Conservation (phyloP, 2,797 vertebrate genomes). For the Tenualosa ilisha region DNA sequence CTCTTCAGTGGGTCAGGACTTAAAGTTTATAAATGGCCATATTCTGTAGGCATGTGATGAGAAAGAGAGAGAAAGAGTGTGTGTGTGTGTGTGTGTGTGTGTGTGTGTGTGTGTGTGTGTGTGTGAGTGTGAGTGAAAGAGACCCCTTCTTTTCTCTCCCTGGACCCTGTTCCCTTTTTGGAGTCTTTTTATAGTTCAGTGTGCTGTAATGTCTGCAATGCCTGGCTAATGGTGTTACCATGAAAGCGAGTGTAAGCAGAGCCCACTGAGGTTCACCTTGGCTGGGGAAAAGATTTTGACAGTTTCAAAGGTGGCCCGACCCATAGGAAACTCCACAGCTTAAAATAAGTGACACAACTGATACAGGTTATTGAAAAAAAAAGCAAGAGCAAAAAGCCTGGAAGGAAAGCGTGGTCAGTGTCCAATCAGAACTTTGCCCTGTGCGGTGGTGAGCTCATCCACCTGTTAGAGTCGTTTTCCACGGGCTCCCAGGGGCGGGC, state of each 20-base stretch:
- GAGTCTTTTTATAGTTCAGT: conserved; percentile 45
- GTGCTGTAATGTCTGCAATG: conserved; percentile 50
- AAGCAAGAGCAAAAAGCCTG: neutral
- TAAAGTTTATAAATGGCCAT: neutral
- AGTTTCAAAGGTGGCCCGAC: neutral
- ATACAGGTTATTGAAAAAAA: conserved; percentile 15
- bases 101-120: neutral
- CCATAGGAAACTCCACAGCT: neutral
- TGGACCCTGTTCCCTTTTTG: conserved; percentile 34
- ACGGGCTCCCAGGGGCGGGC: neutral
- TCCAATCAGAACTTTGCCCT: neutral
- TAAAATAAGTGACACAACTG: conserved; percentile 8
- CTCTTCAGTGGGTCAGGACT: neutral
- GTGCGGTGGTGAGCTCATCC: neutral
- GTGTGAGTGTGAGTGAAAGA: conserved; percentile 16
- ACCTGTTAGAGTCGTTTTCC: neutral
- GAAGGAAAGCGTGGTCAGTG: neutral
- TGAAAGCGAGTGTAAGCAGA: conserved; percentile 6
- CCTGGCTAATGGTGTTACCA: conserved; percentile 30
- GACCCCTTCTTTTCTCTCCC: conserved; percentile 20
- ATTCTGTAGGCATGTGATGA: neutral
- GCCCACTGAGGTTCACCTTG: conserved; percentile 6
- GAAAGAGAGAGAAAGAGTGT: neutral
- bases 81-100: neutral
- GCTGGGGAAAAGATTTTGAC: neutral